Percentiles rank a stretch among this genome's conserved stretches.
phyloP scores from a whole-genome alignment of 2,113 vertebrate species.

The Nettapus auritus region DNA sequence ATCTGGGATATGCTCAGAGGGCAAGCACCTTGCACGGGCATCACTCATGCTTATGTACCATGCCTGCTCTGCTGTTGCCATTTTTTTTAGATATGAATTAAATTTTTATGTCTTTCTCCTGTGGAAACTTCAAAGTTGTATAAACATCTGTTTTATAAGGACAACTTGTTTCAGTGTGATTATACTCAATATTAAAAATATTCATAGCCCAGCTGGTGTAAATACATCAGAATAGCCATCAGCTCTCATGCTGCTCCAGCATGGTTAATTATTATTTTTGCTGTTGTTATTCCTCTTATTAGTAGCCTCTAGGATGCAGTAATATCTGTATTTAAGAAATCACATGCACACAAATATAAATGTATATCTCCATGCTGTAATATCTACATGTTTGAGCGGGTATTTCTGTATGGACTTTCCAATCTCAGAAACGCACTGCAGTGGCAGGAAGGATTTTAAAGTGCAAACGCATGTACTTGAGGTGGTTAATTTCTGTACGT shows the following conservation, averaged over 20 bases:
- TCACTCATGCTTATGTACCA: accelerated
- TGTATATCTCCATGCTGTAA: neutral
- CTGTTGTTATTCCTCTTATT: neutral
- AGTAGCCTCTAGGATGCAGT: accelerated
- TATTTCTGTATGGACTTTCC: neutral
- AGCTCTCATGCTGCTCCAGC: neutral
- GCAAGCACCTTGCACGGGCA: accelerated
- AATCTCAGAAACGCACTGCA: neutral
- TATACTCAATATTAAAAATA: neutral
- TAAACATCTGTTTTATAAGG: neutral
- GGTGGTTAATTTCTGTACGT: slow-evolving; percentile 55
- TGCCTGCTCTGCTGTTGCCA: accelerated
- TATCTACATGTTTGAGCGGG: neutral
- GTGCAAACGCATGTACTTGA: slow-evolving; percentile 29
- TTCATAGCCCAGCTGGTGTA: neutral
- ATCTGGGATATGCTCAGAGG: accelerated
- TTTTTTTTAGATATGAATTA: neutral
- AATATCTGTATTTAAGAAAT: neutral
- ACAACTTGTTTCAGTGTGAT: neutral
- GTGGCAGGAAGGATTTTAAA: slow-evolving; percentile 39
- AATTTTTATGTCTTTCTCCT: neutral
- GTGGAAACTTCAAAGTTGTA: neutral
- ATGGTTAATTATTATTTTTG: neutral
- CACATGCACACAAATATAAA: accelerated
- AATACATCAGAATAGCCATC: neutral